Evolutionary conservation across 2,888 invertebrate species (phyloP).

Genomic region (Agriopis marginaria): DNA sequence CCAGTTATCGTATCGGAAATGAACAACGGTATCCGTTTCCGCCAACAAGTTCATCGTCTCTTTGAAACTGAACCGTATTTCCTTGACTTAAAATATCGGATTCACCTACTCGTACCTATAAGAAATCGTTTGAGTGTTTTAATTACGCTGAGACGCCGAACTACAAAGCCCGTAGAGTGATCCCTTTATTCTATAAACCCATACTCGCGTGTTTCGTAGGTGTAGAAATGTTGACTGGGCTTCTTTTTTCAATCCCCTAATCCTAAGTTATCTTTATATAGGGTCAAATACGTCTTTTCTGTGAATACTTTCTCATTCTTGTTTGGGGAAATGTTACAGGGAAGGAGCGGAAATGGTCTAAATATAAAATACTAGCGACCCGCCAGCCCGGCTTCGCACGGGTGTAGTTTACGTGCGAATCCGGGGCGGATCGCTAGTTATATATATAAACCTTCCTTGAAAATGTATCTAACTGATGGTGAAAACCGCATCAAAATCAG

Average conservation of each 20-base stretch:
- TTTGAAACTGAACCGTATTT: conserved; percentile 27
- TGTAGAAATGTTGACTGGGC: conserved; percentile 23
- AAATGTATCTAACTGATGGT: too few relatives aligned
- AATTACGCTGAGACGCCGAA: conserved; percentile 39
- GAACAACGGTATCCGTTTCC: conserved; percentile 35
- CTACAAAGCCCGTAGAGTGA: conserved; percentile 42
- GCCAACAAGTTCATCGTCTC: conserved; percentile 20
- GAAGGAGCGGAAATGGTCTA: too few relatives aligned
- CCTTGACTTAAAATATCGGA: conserved; percentile 17
- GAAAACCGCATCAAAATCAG: too few relatives aligned
- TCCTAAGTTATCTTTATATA: too few relatives aligned
- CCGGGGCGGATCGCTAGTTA: too few relatives aligned
- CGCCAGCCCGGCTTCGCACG: too few relatives aligned
- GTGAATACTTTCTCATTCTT: not conserved
- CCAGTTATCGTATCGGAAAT: conserved; percentile 37
- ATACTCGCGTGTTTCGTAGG: conserved; percentile 30
- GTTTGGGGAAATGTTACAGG: too few relatives aligned
- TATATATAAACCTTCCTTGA: too few relatives aligned
- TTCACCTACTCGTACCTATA: not conserved
- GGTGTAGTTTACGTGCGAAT: too few relatives aligned
- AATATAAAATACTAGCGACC: too few relatives aligned
- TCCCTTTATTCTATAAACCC: conserved; percentile 54
- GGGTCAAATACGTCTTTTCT: not conserved
- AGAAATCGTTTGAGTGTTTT: conserved; percentile 21
- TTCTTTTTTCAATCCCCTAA: conserved; percentile 18